Percentiles rank a stretch among this genome's conserved stretches.
These are phyloP conservation scores for Tetramorium parvispinum DNA, from an alignment of 1,140 invertebrate species.

Conservation along the genomic window DNA sequence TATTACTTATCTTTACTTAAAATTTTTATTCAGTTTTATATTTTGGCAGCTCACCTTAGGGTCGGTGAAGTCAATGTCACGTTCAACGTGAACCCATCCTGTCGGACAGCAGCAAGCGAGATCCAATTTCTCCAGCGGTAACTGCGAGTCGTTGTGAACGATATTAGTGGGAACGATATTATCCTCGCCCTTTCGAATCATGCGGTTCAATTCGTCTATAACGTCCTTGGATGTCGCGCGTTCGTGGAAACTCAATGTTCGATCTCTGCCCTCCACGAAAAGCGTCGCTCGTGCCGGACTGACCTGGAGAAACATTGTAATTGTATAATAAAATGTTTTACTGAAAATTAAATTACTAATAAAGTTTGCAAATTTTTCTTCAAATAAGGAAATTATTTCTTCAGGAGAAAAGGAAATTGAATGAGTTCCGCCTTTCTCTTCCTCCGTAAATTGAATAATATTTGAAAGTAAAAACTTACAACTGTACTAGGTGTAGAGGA, in stretches of 20 bases:
- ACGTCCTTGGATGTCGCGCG: conserved; percentile 91
- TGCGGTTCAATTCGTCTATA: conserved; percentile 91
- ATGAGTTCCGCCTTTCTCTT: background rate
- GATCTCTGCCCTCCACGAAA: conserved; percentile 78
- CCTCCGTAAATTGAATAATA: background rate
- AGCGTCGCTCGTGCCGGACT: conserved; percentile 80
- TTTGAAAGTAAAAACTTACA: conserved; percentile 67
- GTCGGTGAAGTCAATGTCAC: conserved; percentile 91
- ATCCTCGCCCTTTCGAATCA: conserved; percentile 88
- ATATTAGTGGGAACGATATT: conserved; percentile 64
- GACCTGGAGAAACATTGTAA: conserved; percentile 65
- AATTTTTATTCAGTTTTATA: background rate
- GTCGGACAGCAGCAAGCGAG: conserved; percentile 90
- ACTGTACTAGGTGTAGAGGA: conserved; percentile 89
- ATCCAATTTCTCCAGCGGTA: conserved; percentile 85
- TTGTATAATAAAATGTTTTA: background rate
- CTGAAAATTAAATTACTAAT: background rate
- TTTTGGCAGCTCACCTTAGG: conserved; percentile 88
- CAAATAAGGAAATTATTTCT: background rate
- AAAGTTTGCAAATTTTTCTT: background rate
- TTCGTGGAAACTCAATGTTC: conserved; percentile 89
- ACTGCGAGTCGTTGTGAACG: conserved; percentile 71
- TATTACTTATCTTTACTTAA: conserved; percentile 17
- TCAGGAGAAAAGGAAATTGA: background rate
- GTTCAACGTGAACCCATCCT: conserved; percentile 92